Evolutionary conservation across 2,797 vertebrate genomes (phyloP), one percentile per base, ranked within the genome.

Genomic region (Atherinosoma microstoma): DNA sequence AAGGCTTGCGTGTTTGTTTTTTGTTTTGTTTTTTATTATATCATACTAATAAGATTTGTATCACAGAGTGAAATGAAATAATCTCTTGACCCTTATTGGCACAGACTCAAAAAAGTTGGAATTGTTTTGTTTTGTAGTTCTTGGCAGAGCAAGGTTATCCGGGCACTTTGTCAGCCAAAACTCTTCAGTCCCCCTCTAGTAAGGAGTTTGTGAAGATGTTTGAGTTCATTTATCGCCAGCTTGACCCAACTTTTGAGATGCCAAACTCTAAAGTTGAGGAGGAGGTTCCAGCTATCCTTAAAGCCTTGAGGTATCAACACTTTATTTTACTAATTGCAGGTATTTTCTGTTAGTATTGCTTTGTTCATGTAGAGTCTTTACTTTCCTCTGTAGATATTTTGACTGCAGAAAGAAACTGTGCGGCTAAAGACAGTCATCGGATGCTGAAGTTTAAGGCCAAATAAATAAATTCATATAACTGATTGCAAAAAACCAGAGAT

Each of bases 161-260:
- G 0, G 95, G 95, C 60, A 93, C 86, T 9, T 79, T 98, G 66
- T 95, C 96, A 34, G 34, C 96, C 75, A 99, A 99, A 87, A 95
- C 95, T 0, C 93, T 99, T 1, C 97, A 98, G 82, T 96, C 97
- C 72, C 98, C 98, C 30, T 98, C 97, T 0, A 95, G 96, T 71
- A 99, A 98, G 88, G 98, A 99, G 84, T 99, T 99, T 75, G 86
- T 98, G 40, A 99, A 98, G 92, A 96, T 99, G 75, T 99, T 97
- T 91, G 96, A 95, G 83, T 99, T 98, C 79, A 94, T 98, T 70
- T 98, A 96, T 84, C 90, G 94, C 58, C 95, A 95, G 59, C 80
- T 99, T 7, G 97, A 97, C 67, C 94, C 96, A 38, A 95, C 95
- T 0, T 98, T 97, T 49, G 95, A 96, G 70, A 93, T 97, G 90